These are phyloP conservation scores for Phlogophora meticulosa DNA, from an alignment of 2,888 invertebrate genomes.

Conservation along the genomic window DNA sequence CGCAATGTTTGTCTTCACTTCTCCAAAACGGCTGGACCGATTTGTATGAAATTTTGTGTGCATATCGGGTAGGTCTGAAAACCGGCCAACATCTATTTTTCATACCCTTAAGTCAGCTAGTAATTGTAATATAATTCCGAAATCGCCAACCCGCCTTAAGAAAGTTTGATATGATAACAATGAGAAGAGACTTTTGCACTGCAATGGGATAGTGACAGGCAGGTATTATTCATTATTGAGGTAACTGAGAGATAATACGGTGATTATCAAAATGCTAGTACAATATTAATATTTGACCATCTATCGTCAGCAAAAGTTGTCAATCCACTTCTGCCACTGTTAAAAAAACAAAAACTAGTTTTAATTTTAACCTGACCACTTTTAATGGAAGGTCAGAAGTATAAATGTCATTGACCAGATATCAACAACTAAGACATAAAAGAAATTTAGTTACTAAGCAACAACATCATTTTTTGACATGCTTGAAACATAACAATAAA, in stretches of 20 bases:
- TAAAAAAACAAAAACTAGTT: constrained; percentile 5
- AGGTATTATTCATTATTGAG: no score
- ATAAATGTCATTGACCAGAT: constrained; percentile 18
- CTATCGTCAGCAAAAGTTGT: neutral
- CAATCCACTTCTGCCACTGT: neutral
- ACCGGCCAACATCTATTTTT: no score
- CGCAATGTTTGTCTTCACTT: no score
- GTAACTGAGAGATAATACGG: neutral
- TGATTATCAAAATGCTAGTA: neutral
- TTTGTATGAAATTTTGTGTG: no score
- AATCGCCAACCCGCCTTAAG: no score
- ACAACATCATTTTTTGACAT: constrained; percentile 9
- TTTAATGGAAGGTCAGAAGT: constrained; percentile 8
- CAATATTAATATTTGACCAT: constrained; percentile 10
- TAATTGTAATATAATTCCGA: no score
- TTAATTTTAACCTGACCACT: constrained; percentile 1
- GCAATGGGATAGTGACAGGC: no score
- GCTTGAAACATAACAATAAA: neutral
- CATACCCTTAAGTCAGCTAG: no score
- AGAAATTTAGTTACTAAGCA: neutral
- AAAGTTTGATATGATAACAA: no score
- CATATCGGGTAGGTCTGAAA: no score
- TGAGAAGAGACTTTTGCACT: no score
- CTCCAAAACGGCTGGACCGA: no score
- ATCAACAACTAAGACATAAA: constrained; percentile 11